Conservation (phyloP, 64 coral and sea anemone species). For the Montipora foliosa region DNA sequence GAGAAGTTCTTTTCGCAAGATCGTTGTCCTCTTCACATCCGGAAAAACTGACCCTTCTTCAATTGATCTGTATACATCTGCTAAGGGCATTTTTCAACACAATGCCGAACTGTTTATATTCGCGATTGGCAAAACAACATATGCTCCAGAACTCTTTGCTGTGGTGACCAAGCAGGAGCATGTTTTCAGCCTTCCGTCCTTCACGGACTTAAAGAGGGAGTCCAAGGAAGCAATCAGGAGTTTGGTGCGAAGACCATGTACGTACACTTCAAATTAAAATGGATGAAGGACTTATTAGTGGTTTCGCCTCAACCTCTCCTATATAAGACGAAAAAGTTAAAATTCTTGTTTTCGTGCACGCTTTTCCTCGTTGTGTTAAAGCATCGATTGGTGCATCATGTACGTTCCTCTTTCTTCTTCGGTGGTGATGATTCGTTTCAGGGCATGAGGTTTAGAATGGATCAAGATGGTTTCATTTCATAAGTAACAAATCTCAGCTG, state of each 20-base stretch:
- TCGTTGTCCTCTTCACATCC: slow-evolving; percentile 19
- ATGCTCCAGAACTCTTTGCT: slow-evolving; percentile 43
- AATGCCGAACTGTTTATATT: slow-evolving; percentile 41
- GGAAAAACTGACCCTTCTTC: slow-evolving; percentile 7
- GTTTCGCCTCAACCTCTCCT: not conserved
- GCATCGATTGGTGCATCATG: too few relatives aligned
- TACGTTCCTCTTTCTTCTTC: too few relatives aligned
- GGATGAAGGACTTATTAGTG: not conserved
- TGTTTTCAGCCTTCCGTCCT: slow-evolving; percentile 43
- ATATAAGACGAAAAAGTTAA: too few relatives aligned
- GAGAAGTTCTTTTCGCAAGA: slow-evolving; percentile 15
- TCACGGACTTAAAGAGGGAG: not conserved
- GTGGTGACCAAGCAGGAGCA: slow-evolving; percentile 47
- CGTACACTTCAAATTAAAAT: not conserved
- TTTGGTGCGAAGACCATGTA: not conserved
- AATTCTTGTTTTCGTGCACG: too few relatives aligned
- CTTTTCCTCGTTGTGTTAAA: too few relatives aligned
- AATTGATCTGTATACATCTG: not conserved
- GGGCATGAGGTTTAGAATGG: too few relatives aligned
- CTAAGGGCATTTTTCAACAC: not conserved
- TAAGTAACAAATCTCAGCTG: too few relatives aligned
- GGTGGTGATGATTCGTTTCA: too few relatives aligned
- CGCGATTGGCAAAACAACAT: slow-evolving; percentile 59
- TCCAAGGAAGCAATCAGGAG: not conserved
- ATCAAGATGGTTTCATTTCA: too few relatives aligned